Percentiles rank a stretch among this genome's conserved stretches.
These are phyloP conservation scores for Anodontia alba DNA, from an alignment of 2,888 invertebrate genomes.

Conservation along the genomic window DNA sequence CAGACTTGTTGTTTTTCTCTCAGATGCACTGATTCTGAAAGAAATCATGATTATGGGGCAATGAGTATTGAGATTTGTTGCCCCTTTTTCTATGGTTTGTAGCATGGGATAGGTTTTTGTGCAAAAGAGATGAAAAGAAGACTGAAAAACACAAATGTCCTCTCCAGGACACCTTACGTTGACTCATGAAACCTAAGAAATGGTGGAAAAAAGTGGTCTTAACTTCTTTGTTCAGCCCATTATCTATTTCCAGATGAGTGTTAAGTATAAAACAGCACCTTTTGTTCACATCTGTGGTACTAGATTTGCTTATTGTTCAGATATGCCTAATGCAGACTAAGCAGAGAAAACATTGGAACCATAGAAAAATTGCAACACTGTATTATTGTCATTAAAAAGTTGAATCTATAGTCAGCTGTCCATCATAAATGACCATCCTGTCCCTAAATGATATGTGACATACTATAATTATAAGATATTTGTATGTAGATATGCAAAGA, in stretches of 20 bases:
- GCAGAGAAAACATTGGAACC: neutral
- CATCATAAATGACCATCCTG: neutral
- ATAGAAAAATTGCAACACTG: neutral
- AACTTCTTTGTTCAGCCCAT: neutral
- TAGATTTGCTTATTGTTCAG: neutral
- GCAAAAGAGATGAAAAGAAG: neutral
- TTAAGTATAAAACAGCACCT: neutral
- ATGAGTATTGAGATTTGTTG: neutral
- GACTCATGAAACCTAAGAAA: neutral
- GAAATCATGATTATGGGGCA: neutral
- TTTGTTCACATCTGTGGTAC: neutral
- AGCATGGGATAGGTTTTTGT: neutral
- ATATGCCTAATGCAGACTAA: neutral
- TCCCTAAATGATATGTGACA: neutral
- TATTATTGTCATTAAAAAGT: neutral
- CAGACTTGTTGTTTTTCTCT: slow-evolving; percentile 5
- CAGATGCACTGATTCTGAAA: neutral
- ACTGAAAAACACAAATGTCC: slow-evolving; percentile 9
- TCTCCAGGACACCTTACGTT: slow-evolving; percentile 1
- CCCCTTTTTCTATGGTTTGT: neutral
- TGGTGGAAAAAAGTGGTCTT: neutral
- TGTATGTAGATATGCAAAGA: neutral
- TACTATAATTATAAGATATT: neutral
- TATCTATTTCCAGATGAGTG: neutral
- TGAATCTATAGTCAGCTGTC: neutral